phyloP scores from a whole-genome alignment of 2,888 invertebrate genomes.

The Adineta ricciae region DNA sequence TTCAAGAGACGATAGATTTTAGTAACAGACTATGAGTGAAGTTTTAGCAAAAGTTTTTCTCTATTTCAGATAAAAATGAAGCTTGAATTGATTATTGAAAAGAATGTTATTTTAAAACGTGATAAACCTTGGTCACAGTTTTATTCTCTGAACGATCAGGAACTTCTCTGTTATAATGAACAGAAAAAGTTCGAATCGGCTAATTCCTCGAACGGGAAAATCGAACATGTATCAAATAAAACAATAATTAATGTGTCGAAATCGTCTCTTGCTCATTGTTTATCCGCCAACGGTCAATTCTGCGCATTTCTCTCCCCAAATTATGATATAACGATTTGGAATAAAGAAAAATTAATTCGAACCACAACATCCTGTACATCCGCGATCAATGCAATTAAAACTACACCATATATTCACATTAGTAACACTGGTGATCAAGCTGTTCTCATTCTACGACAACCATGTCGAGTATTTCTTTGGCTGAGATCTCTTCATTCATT shows the following conservation, averaged over 20 bases:
- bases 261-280: background rate
- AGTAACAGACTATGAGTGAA: no score
- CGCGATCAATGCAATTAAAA: background rate
- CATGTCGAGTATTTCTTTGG: background rate
- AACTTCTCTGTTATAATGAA: background rate
- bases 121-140: constrained; percentile 1
- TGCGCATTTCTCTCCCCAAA: background rate
- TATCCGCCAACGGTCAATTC: background rate
- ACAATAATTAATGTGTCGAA: background rate
- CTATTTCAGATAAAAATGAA: background rate
- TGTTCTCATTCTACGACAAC: background rate
- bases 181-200: background rate
- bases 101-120: background rate
- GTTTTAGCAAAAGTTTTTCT: no score
- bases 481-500: background rate
- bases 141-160: background rate
- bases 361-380: background rate
- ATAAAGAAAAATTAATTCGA: background rate
- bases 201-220: background rate
- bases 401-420: background rate
- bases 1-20: no score
- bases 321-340: background rate
- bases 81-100: background rate
- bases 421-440: constrained; percentile 15
- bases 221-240: background rate